Base-by-base conservation (phyloP, 1,140 invertebrate genomes). In the Chironomus tepperi region DNA sequence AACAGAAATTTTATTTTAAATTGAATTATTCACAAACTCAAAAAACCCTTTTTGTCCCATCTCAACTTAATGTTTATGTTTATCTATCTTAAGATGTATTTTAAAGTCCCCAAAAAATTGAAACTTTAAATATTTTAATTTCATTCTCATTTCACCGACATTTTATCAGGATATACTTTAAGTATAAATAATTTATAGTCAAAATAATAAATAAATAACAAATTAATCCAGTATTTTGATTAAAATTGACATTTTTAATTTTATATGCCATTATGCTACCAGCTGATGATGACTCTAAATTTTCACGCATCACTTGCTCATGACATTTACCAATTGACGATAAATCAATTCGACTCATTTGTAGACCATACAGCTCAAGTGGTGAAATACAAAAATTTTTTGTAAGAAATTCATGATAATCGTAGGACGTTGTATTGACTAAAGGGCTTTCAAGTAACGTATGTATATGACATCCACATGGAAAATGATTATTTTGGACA, bases 371-470 rank as follows among this genome's bases (percentile, higher is more conserved):
- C 67, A 91, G 87, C 80, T 93, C 91, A 76, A 93, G 83, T 42
- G 91, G 91, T 9, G 92, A 93, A 78, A 94, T 93, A 83, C 92
- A 94, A 79, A 86, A 92, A 81, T 94, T 94, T 57, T 88, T 88
- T n/a, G 86, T 84, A 15, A 88, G 85, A 78, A 94, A 93, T 34
- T 90, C 88, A 57, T 83, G 83, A 34, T 81, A 75, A n/a, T 82
- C 80, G 76, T 82, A 78, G 42, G 83, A 78, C 15, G 87, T 86
- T 1, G 87, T 88, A 77, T 91, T 87, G 5, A 88, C 89, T 73
- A 93, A 84, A 12, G 91, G 89, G 73, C 90, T 90, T 24, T 89
- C 87, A 10, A 93, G 82, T 9, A 93, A 85, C 47, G 90, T 88
- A 77, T 91, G 89, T 5, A 91, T 86, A 75, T 91, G 91, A 77